These are phyloP conservation scores for Drosophila obscura DNA, from an alignment of 1,140 invertebrate species.

Conservation along the genomic window DNA sequence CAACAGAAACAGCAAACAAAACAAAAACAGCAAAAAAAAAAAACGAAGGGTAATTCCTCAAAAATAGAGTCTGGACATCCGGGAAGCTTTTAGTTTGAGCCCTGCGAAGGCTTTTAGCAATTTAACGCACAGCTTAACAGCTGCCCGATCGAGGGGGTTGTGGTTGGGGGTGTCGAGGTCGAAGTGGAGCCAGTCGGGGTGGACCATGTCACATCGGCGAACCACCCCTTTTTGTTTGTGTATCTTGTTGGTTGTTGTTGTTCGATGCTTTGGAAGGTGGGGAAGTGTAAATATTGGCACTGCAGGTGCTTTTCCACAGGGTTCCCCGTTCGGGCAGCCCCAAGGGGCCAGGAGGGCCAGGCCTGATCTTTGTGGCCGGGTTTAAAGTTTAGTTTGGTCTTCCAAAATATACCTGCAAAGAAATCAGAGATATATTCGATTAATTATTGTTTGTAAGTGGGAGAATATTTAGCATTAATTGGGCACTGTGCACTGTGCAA, in stretches of 20 bases:
- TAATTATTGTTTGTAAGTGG: constrained; percentile 6
- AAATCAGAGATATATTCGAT: constrained; percentile 28
- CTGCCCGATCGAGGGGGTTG: constrained; percentile 10
- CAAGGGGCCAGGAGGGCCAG: constrained; percentile 21
- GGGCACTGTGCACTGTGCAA: neutral
- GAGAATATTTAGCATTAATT: constrained; percentile 27
- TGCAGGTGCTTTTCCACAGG: constrained; percentile 54
- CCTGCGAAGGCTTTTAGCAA: constrained; percentile 73
- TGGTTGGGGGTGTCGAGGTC: neutral
- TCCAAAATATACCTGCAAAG: constrained; percentile 58
- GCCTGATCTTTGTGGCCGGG: constrained; percentile 7
- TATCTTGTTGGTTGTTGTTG: constrained; percentile 13
- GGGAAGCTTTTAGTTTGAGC: constrained; percentile 73
- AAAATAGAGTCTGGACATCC: constrained; percentile 1
- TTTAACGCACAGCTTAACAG: constrained; percentile 81
- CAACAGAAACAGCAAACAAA: constrained; percentile 7
- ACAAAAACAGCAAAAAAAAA: constrained; percentile 1
- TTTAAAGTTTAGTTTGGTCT: constrained; percentile 32
- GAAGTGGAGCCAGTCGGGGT: constrained; percentile 2
- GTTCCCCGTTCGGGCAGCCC: constrained; percentile 11
- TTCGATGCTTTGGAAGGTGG: constrained; percentile 9
- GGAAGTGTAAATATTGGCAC: constrained; percentile 68
- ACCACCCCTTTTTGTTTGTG: constrained; percentile 44
- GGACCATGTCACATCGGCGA: constrained; percentile 22
- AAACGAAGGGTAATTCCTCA: neutral